Evolutionary conservation across 2,888 invertebrate species (phyloP), one percentile per base, ranked within the genome.

Genomic region (Marronus borbonicus): DNA sequence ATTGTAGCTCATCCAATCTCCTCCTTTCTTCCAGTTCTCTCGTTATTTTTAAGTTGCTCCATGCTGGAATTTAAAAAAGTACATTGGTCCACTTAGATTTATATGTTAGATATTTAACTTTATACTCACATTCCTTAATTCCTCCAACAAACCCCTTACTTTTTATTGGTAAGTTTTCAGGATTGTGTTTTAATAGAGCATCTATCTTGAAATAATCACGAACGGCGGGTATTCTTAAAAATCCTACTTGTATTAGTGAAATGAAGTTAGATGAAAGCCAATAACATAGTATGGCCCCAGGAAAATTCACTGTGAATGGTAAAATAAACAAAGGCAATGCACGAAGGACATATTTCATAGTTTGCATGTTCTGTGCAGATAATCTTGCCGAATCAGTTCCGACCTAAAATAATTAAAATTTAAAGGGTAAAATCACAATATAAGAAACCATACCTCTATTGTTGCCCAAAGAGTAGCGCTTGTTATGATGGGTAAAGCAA

Each of bases 231-330:
- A 95, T 90, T 88, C 92, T 94, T 14, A 98, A 88, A 76, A 97
- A 75, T 8, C 93, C 92, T 7, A 95, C 96, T 93, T 98, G 97
- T 0, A 90, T 81, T 3, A 98, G 87, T 0, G 97, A 97, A 81
- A 97, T 93, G 65, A 95, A 92, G 87, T 98, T 98, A 83, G 94
- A 95, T 36, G 96, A 93, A 17, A 93, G 92, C 98, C 98, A 98
- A 86, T 98, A 98, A 49, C 94, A 93, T 62, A 97, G 90, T 85
- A 98, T 94, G 0, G 95, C 97, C 20, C 95, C 93, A 12, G 97
- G 96, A 85, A 98, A 98, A 86, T 95, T 94, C 62, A 96, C 91
- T 8, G 94, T 96, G 85, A 98, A 94, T 0, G 97, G 96, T 80
- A 98, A 92, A 88, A 96, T 93, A 1, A 94, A 82, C 5, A 97